Evolutionary conservation across 37 sponge, comb jelly and placozoan species (phyloP).

Genomic region (Cliona cf. orientalis): DNA sequence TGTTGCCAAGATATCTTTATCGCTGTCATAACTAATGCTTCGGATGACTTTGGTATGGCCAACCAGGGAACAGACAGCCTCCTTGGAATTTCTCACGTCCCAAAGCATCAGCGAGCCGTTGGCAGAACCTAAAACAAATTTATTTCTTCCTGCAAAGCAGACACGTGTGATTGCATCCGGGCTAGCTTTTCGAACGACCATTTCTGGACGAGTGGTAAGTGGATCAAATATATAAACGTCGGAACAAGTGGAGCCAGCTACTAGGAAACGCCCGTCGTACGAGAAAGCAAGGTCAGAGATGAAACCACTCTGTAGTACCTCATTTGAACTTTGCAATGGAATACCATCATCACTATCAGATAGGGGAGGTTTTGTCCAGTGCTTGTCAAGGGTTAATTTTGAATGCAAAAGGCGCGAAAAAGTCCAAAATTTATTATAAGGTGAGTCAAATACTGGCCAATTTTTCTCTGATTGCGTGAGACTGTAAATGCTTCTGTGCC

Average conservation of each 20-base stretch:
- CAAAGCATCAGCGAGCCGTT: conserved; percentile 19
- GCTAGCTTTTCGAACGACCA: not conserved
- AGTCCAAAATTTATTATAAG: too few relatives aligned
- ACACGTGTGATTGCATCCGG: conserved; percentile 22
- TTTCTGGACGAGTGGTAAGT: not conserved
- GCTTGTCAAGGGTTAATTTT: too few relatives aligned
- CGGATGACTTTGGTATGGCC: conserved; percentile 13
- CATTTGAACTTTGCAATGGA: too few relatives aligned
- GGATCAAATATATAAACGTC: conserved; percentile 23
- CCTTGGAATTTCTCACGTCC: conserved; percentile 16
- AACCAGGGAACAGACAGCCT: conserved; percentile 1
- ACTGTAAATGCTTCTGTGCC: too few relatives aligned
- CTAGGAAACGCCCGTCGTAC: conserved; percentile 9
- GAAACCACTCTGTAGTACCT: conserved; percentile 18
- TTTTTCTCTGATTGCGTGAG: too few relatives aligned
- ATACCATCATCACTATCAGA: too few relatives aligned
- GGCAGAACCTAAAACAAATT: conserved; percentile 31
- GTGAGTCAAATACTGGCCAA: too few relatives aligned
- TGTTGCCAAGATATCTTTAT: not conserved
- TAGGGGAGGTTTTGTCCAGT: too few relatives aligned
- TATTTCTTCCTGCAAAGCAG: not conserved
- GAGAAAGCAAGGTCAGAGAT: conserved; percentile 40
- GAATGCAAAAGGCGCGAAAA: too few relatives aligned
- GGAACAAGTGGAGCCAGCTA: conserved; percentile 15
- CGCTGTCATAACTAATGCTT: conserved; percentile 1